phyloP scores from a whole-genome alignment of 2,888 invertebrate genomes.

The Argyra leucocephala region DNA sequence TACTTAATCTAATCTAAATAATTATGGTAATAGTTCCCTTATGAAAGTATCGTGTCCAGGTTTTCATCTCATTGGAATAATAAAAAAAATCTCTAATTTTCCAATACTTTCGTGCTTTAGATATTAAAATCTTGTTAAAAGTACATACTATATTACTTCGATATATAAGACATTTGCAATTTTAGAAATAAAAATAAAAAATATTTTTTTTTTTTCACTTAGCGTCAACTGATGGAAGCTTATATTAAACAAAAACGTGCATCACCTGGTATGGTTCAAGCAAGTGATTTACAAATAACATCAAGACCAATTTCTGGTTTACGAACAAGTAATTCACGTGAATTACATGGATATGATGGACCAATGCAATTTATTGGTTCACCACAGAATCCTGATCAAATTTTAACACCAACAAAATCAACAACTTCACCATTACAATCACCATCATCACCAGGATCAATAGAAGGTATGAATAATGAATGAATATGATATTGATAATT shows the following conservation, averaged over 20 bases:
- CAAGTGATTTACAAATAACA: constrained; percentile 66
- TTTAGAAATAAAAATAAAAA: too few species aligned
- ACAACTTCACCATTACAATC: constrained; percentile 29
- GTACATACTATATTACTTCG: too few species aligned
- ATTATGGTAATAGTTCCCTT: too few species aligned
- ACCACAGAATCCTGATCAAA: constrained; percentile 71
- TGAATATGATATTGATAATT: neutral
- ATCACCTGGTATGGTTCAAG: constrained; percentile 76
- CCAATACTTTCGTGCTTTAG: too few species aligned
- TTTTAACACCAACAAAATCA: constrained; percentile 39
- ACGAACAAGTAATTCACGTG: constrained; percentile 53
- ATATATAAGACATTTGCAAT: too few species aligned
- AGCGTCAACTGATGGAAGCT: constrained; percentile 80
- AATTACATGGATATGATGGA: constrained; percentile 59
- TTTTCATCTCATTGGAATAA: too few species aligned
- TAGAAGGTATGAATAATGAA: constrained; percentile 15
- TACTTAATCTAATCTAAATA: too few species aligned
- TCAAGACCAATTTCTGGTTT: constrained; percentile 61
- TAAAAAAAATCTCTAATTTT: too few species aligned
- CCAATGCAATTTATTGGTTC: constrained; percentile 78
- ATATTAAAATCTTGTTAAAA: too few species aligned
- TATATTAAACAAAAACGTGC: constrained; percentile 81
- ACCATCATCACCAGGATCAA: constrained; percentile 33
- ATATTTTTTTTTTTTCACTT: constrained; percentile 21
- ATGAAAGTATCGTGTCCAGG: too few species aligned